These are phyloP conservation scores for Protophormia terraenovae DNA, from an alignment of 2,888 invertebrate genomes.

Conservation along the genomic window DNA sequence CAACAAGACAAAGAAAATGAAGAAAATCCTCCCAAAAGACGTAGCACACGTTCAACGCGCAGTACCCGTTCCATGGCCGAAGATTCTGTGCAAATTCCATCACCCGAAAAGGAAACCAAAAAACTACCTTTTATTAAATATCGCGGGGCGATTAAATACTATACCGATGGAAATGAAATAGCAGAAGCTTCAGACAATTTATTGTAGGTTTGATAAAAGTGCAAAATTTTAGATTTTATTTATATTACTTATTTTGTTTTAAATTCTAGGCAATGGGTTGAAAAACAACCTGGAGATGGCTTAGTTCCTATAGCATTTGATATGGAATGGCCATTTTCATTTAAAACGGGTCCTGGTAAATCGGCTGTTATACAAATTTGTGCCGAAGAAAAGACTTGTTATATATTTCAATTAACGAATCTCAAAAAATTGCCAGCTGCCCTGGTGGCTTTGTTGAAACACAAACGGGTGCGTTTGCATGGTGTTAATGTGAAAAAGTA, in stretches of 20 bases:
- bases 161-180: conserved; percentile 81
- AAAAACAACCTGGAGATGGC: conserved; percentile 73
- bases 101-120: conserved; percentile 71
- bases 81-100: conserved; percentile 55
- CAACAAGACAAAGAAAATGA: conserved; percentile 62
- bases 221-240: too few species aligned
- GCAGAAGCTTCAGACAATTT: conserved; percentile 82
- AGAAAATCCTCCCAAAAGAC: conserved; percentile 77
- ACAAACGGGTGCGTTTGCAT: conserved; percentile 84
- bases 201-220: conserved; percentile 78
- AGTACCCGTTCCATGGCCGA: conserved; percentile 74
- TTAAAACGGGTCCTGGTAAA: conserved; percentile 84
- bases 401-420: conserved; percentile 84
- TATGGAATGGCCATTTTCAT: conserved; percentile 86
- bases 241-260: neutral
- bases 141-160: conserved; percentile 77
- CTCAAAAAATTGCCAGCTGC: conserved; percentile 83
- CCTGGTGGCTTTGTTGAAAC: conserved; percentile 82
- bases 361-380: conserved; percentile 85
- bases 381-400: conserved; percentile 82
- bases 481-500: conserved; percentile 86
- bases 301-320: conserved; percentile 85
- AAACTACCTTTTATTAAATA: conserved; percentile 77
- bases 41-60: conserved; percentile 75
- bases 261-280: conserved; percentile 77